Conservation (phyloP, 1,140 invertebrate genomes). For the Musca vetustissima region DNA sequence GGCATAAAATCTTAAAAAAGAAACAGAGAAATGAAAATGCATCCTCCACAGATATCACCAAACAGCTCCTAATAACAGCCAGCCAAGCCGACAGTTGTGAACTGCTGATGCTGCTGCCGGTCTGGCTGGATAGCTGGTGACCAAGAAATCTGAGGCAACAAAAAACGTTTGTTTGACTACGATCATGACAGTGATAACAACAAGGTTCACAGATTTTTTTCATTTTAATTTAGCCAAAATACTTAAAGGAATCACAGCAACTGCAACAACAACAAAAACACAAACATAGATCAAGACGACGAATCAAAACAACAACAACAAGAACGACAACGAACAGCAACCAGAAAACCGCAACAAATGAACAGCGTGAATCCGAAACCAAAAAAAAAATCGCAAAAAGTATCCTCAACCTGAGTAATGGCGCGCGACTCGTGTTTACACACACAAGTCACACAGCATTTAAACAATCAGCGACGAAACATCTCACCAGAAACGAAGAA, state of each 20-base stretch:
- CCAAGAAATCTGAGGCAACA: no score
- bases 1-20: no score
- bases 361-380: constrained; percentile 7
- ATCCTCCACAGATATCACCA: neutral
- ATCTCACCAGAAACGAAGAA: no score
- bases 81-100: neutral
- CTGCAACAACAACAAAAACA: neutral
- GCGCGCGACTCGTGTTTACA: constrained; percentile 55
- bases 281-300: no score
- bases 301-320: constrained; percentile 26
- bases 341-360: neutral
- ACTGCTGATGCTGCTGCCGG: neutral
- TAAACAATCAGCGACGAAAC: no score
- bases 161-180: constrained; percentile 25
- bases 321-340: neutral
- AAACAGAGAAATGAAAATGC: no score
- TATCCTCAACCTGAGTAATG: constrained; percentile 38
- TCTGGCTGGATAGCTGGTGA: neutral
- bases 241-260: constrained; percentile 34
- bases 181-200: constrained; percentile 26
- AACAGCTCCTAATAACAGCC: neutral
- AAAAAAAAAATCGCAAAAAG: constrained; percentile 15
- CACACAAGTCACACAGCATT: constrained; percentile 14
- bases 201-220: constrained; percentile 29
- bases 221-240: constrained; percentile 20